Base-by-base conservation (phyloP, 2,888 invertebrate genomes). In the Apamea sordens region DNA sequence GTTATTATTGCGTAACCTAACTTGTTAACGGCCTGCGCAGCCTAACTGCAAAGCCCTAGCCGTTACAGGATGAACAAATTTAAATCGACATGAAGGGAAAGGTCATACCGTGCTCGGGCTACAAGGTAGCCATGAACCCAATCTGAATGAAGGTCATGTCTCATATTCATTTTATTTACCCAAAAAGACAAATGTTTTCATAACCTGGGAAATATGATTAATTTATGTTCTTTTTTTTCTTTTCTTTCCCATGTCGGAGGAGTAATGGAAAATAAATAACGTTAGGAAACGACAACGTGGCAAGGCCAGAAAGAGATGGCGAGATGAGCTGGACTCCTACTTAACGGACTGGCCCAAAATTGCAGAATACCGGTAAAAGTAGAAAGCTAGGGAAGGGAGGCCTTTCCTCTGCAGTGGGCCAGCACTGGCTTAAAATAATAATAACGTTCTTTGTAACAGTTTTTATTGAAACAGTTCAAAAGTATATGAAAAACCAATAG, bases 71-170 rank as follows among this genome's bases (percentile, higher is more conserved):
- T 44, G 53, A 79, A 61, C 47, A 79, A 79, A 79, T 61, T 28
- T 61, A 24, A 67, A 84, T 61, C 18, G 44, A 67, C 32, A n/a
- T 36, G 1, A 28, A 53, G 18, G 44, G 15, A 67, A 84, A 84
- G 63, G 68, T 63, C 68, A 53, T 18, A 44, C 10, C 15, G 18
- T 41, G 65, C 76, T 71, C 24, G 1, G 63, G 70, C 69, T 53
- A 69, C 21, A 70, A 6, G 32, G 13, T 56, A 53, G 10, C 47
- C 15, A 8, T 44, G 65, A 70, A 69, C 13, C 15, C 10, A 32
- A 56, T 21, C 13, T 50, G 24, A 32, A 53, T 70, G 36, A 36
- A 71, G 56, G 47, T 53, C 36, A 41, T 41, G 36, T 28, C 0
- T 63, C 6, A n/a, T n/a, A n/a, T n/a, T n/a, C n/a, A n/a, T n/a